Evolutionary conservation across 1,140 invertebrate genomes (phyloP).

Genomic region (Oryzaephilus surinamensis): DNA sequence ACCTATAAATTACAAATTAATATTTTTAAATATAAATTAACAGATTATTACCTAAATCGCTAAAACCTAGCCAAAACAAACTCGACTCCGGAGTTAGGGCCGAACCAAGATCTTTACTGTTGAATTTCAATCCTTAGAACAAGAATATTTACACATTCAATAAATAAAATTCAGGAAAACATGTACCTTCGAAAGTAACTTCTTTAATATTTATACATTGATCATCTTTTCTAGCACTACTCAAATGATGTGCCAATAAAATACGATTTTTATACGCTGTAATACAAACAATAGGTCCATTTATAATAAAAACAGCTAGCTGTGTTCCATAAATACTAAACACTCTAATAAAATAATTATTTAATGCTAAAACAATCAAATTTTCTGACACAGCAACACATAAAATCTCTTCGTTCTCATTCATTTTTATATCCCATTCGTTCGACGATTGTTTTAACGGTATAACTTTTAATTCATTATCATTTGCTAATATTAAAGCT

Average conservation of each 20-base stretch:
- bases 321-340: conserved; percentile 80
- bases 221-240: conserved; percentile 35
- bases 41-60: too few relatives aligned
- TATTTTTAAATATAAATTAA: too few relatives aligned
- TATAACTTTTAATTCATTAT: conserved; percentile 36
- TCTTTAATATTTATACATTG: conserved; percentile 47
- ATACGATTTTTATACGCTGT: conserved; percentile 58
- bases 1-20: too few relatives aligned
- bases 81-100: conserved; percentile 59
- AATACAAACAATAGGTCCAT: conserved; percentile 57
- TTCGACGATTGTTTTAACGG: conserved; percentile 68
- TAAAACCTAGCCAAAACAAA: conserved; percentile 73
- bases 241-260: conserved; percentile 66
- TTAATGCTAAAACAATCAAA: conserved; percentile 71
- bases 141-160: too few relatives aligned
- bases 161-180: too few relatives aligned
- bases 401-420: conserved; percentile 63
- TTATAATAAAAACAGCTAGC: conserved; percentile 61
- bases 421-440: conserved; percentile 75
- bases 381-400: conserved; percentile 60
- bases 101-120: conserved; percentile 44
- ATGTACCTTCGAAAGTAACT: conserved; percentile 37
- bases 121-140: conserved; percentile 32
- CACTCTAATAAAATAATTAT: conserved; percentile 61
- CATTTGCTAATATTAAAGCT: conserved; percentile 61